Base-by-base conservation (phyloP, 2,797 vertebrate species). In the Lutjanus campechanus region DNA sequence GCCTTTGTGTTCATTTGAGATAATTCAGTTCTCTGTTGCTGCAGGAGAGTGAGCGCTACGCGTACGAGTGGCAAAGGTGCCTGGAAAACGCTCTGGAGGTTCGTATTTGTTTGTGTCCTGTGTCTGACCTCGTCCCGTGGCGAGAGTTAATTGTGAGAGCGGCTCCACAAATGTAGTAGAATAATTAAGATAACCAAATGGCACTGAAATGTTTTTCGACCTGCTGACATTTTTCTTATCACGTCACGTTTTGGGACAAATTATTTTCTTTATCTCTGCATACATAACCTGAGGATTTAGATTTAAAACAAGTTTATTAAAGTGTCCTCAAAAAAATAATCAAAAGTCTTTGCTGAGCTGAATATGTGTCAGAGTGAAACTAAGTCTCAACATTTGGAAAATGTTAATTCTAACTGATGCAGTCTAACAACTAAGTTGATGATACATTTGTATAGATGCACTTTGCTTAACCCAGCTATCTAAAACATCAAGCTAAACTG, bases 11-110 rank as follows among this genome's bases (percentile, higher is more conserved):
- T 82, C 7, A 16, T 56, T 71, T 60, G 59, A 73, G 60, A 83
- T 83, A 29, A 76, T 66, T 20, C 55, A 71, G n/a, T 74, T 50
- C 19, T 72, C 17, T 77, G 41, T 66, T 76, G 62, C 76, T 89
- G 76, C 82, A 99, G 98, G 98, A 99, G 92, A 99, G 97, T 1
- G 98, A 99, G 91, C 97, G 98, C 51, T 99, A 99, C 0, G 98
- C 98, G 0, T 99, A 98, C 7, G 98, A 99, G 89, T 99, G 98
- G 98, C 98, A 99, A 78, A 95, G 98, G 47, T 99, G 98, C 91
- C 94, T 99, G 94, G 96, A 98, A 91, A 98, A 96, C 11, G 97
- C 98, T 69, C 92, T 99, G 53, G 97, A 98, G 94, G 98, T 99
- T 91, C 94, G 94, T 95, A 68, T 79, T 76, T 81, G 54, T 87